A percentile compares a stretch with the other conserved stretches of the same genome.
Conservation (phyloP, 2,888 invertebrate species). For the Cheilosia vernalis region DNA sequence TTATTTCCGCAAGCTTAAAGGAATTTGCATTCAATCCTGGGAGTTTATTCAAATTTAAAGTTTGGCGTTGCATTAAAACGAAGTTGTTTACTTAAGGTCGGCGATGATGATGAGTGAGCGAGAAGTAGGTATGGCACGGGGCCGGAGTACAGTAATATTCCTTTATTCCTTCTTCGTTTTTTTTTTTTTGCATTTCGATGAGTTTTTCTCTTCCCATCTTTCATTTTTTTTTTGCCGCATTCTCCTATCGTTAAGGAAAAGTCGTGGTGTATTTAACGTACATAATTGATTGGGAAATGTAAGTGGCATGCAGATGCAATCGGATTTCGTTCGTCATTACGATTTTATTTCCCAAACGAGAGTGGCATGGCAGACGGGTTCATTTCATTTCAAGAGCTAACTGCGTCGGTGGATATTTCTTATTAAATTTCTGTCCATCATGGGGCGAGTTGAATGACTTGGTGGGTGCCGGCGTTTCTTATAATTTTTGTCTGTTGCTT, state of each 20-base stretch:
- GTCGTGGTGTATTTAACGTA: conserved; percentile 55
- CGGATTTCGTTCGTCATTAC: conserved; percentile 20
- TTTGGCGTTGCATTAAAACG: conserved; percentile 72
- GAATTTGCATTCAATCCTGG: conserved; percentile 71
- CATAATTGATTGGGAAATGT: conserved; percentile 67
- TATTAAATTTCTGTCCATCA: too few relatives aligned
- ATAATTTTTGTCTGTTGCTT: too few relatives aligned
- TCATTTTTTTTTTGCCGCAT: conserved; percentile 13
- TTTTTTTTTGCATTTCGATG: conserved; percentile 28
- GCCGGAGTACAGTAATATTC: background rate
- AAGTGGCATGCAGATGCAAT: conserved; percentile 52
- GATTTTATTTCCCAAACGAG: background rate
- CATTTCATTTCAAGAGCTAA: too few relatives aligned
- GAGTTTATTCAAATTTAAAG: conserved; percentile 70
- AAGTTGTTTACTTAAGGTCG: conserved; percentile 63
- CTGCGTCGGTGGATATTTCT: too few relatives aligned
- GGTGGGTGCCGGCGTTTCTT: too few relatives aligned
- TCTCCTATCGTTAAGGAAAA: conserved; percentile 46
- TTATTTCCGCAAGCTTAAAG: conserved; percentile 75
- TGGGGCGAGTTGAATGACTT: too few relatives aligned
- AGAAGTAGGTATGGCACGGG: background rate
- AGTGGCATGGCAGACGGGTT: too few relatives aligned
- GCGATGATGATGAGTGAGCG: conserved; percentile 43
- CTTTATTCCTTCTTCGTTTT: conserved; percentile 4
- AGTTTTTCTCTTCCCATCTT: background rate